Percentiles rank a stretch among this genome's conserved stretches.
phyloP scores from a whole-genome alignment of 2,797 vertebrate genomes.

The Ataeniobius toweri region DNA sequence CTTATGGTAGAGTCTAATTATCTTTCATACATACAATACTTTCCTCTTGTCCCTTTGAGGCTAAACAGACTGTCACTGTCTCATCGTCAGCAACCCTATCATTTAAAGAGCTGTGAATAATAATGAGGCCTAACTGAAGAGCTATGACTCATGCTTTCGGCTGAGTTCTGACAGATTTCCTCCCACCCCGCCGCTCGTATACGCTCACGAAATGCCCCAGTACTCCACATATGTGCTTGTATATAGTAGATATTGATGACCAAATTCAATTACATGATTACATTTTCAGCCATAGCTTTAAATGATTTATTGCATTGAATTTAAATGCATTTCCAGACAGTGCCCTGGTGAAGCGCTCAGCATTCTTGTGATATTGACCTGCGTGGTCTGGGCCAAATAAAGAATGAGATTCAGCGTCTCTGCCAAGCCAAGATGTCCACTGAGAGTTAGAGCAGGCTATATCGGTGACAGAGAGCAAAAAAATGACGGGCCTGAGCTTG shows the following conservation, averaged over 20 bases:
- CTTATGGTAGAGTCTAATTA: constrained; percentile 33
- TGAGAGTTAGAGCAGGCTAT: constrained; percentile 67
- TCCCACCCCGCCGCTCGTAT: constrained; percentile 52
- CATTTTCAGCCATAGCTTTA: constrained; percentile 75
- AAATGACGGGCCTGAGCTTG: constrained; percentile 47
- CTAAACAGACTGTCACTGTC: constrained; percentile 62
- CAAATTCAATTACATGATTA: constrained; percentile 84
- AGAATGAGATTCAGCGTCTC: constrained; percentile 77
- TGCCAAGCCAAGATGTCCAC: constrained; percentile 76
- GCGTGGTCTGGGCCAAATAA: constrained; percentile 74
- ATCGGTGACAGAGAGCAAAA: constrained; percentile 48
- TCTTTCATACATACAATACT: constrained; percentile 26
- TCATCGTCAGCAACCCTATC: constrained; percentile 60
- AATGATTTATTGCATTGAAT: constrained; percentile 77
- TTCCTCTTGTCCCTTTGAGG: constrained; percentile 53
- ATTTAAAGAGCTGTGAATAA: constrained; percentile 71
- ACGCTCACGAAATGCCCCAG: constrained; percentile 58
- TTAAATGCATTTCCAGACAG: constrained; percentile 73
- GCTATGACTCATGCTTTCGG: constrained; percentile 74
- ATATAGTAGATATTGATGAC: constrained; percentile 80
- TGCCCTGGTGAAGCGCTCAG: constrained; percentile 43
- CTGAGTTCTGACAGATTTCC: constrained; percentile 70
- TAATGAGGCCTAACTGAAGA: constrained; percentile 69
- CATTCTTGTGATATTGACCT: constrained; percentile 70
- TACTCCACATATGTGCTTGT: constrained; percentile 49